Evolutionary conservation across 2,888 invertebrate species (phyloP).

Genomic region (Sphaerolaimus hirsutus): DNA sequence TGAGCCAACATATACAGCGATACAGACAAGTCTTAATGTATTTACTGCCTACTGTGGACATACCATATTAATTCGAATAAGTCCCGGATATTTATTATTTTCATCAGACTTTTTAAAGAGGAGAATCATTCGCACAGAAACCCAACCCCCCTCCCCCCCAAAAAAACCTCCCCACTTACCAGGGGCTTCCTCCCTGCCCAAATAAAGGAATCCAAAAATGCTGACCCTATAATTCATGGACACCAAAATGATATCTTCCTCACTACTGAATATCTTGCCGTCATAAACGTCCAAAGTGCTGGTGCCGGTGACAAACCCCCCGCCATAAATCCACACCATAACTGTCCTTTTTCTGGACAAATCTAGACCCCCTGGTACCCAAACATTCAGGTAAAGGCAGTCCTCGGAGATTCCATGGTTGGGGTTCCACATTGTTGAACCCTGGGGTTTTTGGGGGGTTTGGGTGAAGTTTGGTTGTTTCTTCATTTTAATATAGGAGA

Average conservation of each 20-base stretch:
- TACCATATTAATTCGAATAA: too few species aligned
- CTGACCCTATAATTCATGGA: slow-evolving; percentile 85
- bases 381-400: slow-evolving; percentile 77
- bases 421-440: slow-evolving; percentile 73
- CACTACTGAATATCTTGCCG: slow-evolving; percentile 41
- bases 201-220: slow-evolving; percentile 43
- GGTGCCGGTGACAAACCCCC: slow-evolving; percentile 53
- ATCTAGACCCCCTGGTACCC: slow-evolving; percentile 43
- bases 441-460: too few species aligned
- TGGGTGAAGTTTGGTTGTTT: too few species aligned
- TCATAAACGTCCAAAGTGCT: slow-evolving; percentile 66
- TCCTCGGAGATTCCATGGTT: slow-evolving; percentile 81
- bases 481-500: too few species aligned
- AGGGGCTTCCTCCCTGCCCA: slow-evolving; percentile 23
- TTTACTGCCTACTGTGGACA: too few species aligned
- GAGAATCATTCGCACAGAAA: too few species aligned
- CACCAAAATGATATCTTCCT: slow-evolving; percentile 61
- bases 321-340: slow-evolving; percentile 60
- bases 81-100: too few species aligned
- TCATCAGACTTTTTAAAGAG: too few species aligned
- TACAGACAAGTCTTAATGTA: too few species aligned
- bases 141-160: too few species aligned
- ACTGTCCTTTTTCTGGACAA: slow-evolving; percentile 35
- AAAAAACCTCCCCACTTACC: too few species aligned
- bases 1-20: too few species aligned